Base-by-base conservation (phyloP, 1,140 invertebrate genomes). In the Phymastichus coffea region DNA sequence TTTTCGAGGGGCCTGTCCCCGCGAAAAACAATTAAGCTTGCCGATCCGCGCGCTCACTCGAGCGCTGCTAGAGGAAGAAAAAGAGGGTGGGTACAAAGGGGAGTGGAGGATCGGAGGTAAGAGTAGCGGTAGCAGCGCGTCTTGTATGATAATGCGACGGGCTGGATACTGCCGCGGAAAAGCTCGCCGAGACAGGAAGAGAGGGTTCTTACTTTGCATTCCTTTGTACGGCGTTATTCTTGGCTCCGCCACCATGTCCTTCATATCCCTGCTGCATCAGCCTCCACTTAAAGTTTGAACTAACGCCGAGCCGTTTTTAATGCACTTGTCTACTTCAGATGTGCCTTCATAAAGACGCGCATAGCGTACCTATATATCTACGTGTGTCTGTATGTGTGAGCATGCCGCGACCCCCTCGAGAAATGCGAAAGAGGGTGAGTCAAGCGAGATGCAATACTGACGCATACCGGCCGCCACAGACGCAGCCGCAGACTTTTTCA, bases 151-250 rank as follows among this genome's bases (percentile, higher is more conserved):
- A 78, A 77, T 78, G 72, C 72, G 67, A 71, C n/a, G n/a, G n/a
- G n/a, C n/a, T n/a, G n/a, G n/a, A n/a, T n/a, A n/a, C n/a, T n/a
- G n/a, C n/a, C n/a, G n/a, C n/a, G n/a, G n/a, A n/a, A n/a, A n/a
- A 63, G 61, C 65, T 67, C 64, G 63, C 19, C 63, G 54, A 44
- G 63, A 66, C 63, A 1, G 20, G 19, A 22, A 66, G 60, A 63
- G 63, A 67, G 67, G 74, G 70, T 78, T 78, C 73, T 78, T 77
- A 78, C 76, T 79, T 79, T 80, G 74, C 77, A 80, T 80, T 78
- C 76, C 76, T 80, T 80, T 80, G 76, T 78, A 33, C 12, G 48
- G 10, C 30, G 57, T 60, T 60, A 60, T 53, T 77, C 70, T 70
- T 73, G 61, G 62, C n/a, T n/a, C n/a, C n/a, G n/a, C n/a, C n/a